Evolutionary conservation across 2,113 vertebrate species (phyloP).

Genomic region (Paramormyrops kingsleyae): DNA sequence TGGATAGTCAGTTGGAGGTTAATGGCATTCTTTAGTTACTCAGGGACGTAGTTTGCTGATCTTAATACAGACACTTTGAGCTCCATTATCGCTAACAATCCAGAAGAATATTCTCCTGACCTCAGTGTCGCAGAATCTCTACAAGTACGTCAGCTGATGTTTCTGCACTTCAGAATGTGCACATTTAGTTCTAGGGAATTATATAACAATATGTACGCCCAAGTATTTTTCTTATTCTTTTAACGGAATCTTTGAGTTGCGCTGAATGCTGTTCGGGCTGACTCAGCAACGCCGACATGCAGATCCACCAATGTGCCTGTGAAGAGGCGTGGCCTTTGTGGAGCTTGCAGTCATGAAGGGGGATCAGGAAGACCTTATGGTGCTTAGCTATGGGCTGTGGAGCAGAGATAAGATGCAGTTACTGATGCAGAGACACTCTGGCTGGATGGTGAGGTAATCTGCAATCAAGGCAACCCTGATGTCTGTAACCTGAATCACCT

Average conservation of each 20-base stretch:
- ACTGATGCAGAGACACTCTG: not conserved
- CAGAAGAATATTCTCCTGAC: not conserved
- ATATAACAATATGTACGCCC: not conserved
- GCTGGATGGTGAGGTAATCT: not conserved
- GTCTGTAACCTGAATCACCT: not conserved
- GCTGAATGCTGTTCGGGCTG: not conserved
- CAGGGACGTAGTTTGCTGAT: not conserved
- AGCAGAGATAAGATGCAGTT: not conserved
- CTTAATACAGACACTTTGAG: not conserved
- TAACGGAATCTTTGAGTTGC: not conserved
- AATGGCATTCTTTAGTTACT: conserved; percentile 10
- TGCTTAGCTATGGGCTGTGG: not conserved
- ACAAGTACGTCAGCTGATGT: not conserved
- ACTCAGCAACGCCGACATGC: not conserved
- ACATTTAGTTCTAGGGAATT: not conserved
- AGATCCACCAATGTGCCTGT: not conserved
- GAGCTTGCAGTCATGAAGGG: not conserved
- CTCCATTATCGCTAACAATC: conserved; percentile 3
- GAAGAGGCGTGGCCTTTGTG: not conserved
- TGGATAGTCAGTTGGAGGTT: not conserved
- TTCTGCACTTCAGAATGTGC: not conserved
- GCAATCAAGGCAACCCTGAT: not conserved
- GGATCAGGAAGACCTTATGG: too few relatives aligned
- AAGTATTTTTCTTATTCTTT: not conserved
- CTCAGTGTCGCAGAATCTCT: not conserved